Conservation (phyloP, 2,113 vertebrate genomes). For the Amazona guildingii region DNA sequence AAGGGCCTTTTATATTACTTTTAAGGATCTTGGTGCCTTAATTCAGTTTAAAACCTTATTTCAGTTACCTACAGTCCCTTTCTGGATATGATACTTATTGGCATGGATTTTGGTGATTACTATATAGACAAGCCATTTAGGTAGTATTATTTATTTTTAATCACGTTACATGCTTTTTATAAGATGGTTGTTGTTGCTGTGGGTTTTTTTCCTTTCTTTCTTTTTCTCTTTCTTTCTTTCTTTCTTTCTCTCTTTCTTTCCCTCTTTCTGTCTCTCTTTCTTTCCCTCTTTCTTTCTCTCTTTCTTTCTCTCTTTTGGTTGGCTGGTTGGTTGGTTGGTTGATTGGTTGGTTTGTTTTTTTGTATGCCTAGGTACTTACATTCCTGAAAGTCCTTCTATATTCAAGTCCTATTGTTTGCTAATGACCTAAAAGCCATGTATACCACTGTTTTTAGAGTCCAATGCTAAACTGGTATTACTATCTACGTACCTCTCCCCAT, state of each 20-base stretch:
- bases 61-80: background rate
- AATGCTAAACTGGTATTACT: background rate
- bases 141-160: background rate
- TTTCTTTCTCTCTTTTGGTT: background rate
- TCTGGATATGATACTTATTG: background rate
- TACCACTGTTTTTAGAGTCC: background rate
- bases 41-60: background rate
- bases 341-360: background rate
- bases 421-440: background rate
- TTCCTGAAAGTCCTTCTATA: background rate
- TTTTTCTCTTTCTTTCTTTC: too few species aligned
- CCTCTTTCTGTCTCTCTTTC: too few species aligned
- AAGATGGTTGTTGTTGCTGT: background rate
- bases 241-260: too few species aligned
- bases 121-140: background rate
- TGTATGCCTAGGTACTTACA: background rate
- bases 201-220: too few species aligned
- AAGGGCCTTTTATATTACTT: background rate
- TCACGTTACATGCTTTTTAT: background rate
- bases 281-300: too few species aligned
- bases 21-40: background rate
- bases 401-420: background rate
- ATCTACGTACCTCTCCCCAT: rapidly evolving
- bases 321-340: too few species aligned
- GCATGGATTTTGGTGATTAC: background rate